Conservation (phyloP, 2,113 vertebrate genomes). For the Opisthocomus hoazin region DNA sequence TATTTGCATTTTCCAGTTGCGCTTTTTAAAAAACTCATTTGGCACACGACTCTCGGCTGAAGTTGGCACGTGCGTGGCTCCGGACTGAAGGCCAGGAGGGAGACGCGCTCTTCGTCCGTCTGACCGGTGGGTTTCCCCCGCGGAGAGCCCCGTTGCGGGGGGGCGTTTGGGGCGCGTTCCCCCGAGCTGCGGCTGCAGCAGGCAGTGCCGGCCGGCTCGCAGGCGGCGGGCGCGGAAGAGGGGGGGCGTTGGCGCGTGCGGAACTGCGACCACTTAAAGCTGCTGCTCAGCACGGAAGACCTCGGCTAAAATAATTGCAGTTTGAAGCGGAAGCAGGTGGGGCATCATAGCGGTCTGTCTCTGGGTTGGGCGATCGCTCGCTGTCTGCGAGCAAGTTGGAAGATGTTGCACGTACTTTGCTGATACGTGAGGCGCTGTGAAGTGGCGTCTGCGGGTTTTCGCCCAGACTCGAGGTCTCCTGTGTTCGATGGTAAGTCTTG, state of each 20-base stretch:
- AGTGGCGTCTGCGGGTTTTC: slow-evolving; percentile 25
- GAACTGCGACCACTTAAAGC: slow-evolving; percentile 46
- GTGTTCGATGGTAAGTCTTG: slow-evolving; percentile 84
- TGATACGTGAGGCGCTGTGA: slow-evolving; percentile 25
- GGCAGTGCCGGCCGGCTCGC: neutral
- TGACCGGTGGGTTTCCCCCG: neutral
- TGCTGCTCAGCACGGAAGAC: slow-evolving; percentile 63
- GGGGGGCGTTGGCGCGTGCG: fast-evolving
- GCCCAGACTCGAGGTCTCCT: slow-evolving; percentile 77
- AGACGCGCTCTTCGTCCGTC: neutral
- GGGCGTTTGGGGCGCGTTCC: slow-evolving; percentile 27
- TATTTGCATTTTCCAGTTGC: slow-evolving; percentile 65
- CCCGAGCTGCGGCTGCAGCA: neutral
- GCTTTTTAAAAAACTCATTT: slow-evolving; percentile 55
- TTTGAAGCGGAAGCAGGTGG: slow-evolving; percentile 31
- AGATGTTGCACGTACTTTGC: slow-evolving; percentile 55
- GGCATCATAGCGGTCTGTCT: slow-evolving; percentile 30
- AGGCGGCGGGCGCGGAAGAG: neutral
- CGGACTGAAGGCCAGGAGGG: slow-evolving; percentile 28
- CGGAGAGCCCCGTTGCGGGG: slow-evolving; percentile 38
- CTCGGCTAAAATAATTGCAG: neutral
- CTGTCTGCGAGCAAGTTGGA: slow-evolving; percentile 6
- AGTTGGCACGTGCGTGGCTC: slow-evolving; percentile 35
- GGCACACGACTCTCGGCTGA: slow-evolving; percentile 71
- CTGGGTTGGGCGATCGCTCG: slow-evolving; percentile 25